Evolutionary conservation across 2,888 invertebrate species (phyloP).

Genomic region (Ophion ventricosus): DNA sequence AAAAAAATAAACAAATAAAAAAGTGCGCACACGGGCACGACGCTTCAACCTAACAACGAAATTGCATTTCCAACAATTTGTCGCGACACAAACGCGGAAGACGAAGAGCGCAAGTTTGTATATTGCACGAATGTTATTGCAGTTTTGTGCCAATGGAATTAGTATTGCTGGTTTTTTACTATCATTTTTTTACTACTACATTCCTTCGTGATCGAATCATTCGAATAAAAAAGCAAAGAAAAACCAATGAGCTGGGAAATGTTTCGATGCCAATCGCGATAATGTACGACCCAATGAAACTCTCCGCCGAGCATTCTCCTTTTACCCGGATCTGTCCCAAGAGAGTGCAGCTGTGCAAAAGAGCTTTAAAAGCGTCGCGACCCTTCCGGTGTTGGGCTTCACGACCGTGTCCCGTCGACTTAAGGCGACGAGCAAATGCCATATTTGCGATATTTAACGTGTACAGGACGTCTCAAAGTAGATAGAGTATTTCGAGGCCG

Average conservation of each 20-base stretch:
- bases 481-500: neutral
- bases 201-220: too few species aligned
- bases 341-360: conserved; percentile 49
- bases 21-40: neutral
- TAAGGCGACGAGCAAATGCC: conserved; percentile 33
- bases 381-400: conserved; percentile 59
- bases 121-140: too few species aligned
- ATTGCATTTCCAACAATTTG: too few species aligned
- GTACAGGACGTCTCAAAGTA: neutral
- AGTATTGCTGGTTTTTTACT: too few species aligned
- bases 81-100: too few species aligned
- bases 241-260: too few species aligned
- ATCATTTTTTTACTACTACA: too few species aligned
- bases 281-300: conserved; percentile 2
- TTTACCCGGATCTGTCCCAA: too few species aligned
- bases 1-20: neutral
- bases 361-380: conserved; percentile 54
- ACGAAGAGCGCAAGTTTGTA: too few species aligned
- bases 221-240: too few species aligned
- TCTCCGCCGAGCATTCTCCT: conserved; percentile 5
- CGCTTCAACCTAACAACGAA: too few species aligned
- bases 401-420: conserved; percentile 42
- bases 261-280: neutral
- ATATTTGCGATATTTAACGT: conserved; percentile 13
- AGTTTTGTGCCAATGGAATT: too few species aligned